Percentiles rank a stretch among this genome's conserved stretches.
Evolutionary conservation across 64 coral and sea anemone genomes (phyloP).

Genomic region (Actinia equina): DNA sequence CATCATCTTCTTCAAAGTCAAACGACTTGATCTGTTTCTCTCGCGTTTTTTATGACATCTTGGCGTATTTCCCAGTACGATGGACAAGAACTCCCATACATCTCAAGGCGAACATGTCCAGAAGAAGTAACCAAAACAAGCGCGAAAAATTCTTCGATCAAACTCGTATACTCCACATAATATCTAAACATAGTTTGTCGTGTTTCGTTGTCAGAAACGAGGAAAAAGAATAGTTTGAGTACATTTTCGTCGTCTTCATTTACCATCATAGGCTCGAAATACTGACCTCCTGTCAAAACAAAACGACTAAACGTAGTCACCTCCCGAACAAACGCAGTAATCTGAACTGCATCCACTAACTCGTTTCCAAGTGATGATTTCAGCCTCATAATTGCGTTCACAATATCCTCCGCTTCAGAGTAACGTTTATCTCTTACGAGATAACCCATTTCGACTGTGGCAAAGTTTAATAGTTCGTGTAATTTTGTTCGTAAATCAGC

Average conservation of each 20-base stretch:
- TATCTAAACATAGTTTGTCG: constrained; percentile 54
- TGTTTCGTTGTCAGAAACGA: constrained; percentile 57
- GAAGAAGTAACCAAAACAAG: constrained; percentile 54
- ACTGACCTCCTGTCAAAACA: constrained; percentile 62
- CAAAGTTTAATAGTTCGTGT: constrained; percentile 40
- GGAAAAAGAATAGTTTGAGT: constrained; percentile 77
- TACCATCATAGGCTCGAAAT: constrained; percentile 78
- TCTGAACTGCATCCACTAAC: constrained; percentile 52
- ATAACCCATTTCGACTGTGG: constrained; percentile 63
- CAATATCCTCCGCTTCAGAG: constrained; percentile 66
- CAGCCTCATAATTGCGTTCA: constrained; percentile 44
- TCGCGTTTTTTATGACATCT: constrained; percentile 47
- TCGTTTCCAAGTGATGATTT: constrained; percentile 39
- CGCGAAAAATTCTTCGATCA: constrained; percentile 82
- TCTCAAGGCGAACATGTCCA: constrained; percentile 58
- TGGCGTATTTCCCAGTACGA: constrained; percentile 65
- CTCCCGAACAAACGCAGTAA: constrained; percentile 71
- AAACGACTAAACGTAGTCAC: constrained; percentile 53
- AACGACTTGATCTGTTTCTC: background rate
- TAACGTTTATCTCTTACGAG: constrained; percentile 30
- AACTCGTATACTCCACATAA: constrained; percentile 73
- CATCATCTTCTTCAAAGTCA: background rate
- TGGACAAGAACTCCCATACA: constrained; percentile 71
- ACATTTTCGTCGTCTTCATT: constrained; percentile 76
- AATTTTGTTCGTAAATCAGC: constrained; percentile 52